phyloP scores from a whole-genome alignment of 2,888 invertebrate species.

The Cryptops parisi region DNA sequence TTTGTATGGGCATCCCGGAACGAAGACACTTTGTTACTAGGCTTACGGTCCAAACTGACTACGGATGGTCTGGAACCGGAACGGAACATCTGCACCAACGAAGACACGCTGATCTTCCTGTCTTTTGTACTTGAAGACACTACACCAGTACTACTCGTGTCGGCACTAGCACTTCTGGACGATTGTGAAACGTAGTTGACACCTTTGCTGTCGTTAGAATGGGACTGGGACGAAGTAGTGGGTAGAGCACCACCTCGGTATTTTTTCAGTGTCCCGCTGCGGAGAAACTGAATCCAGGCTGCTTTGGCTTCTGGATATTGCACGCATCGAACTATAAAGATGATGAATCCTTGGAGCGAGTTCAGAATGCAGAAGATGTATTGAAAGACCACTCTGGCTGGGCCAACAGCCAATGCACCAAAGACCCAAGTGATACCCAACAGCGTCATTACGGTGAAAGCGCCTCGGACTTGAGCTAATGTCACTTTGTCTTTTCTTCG shows the following conservation, averaged over 20 bases:
- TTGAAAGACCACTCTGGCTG: conserved; percentile 24
- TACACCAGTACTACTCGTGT: not conserved
- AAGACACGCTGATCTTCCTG: conserved; percentile 4
- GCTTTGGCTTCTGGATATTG: conserved; percentile 22
- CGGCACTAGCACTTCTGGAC: not conserved
- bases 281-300: conserved; percentile 23
- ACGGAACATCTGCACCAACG: conserved; percentile 5
- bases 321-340: conserved; percentile 27
- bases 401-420: conserved; percentile 27
- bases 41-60: not conserved
- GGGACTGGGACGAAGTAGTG: conserved; percentile 9
- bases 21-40: not conserved
- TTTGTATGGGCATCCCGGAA: not conserved
- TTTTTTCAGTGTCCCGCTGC: conserved; percentile 20
- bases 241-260: conserved; percentile 15
- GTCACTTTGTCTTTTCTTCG: conserved; percentile 15
- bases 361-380: conserved; percentile 29
- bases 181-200: not conserved
- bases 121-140: not conserved
- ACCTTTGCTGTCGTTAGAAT: conserved; percentile 2
- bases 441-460: conserved; percentile 26
- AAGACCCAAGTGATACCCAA: conserved; percentile 29
- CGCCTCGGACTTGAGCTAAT: conserved; percentile 24
- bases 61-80: not conserved
- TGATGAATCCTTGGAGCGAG: conserved; percentile 29